These are phyloP conservation scores for Entelurus aequoreus DNA, from an alignment of 2,113 vertebrate species.

Conservation along the genomic window DNA sequence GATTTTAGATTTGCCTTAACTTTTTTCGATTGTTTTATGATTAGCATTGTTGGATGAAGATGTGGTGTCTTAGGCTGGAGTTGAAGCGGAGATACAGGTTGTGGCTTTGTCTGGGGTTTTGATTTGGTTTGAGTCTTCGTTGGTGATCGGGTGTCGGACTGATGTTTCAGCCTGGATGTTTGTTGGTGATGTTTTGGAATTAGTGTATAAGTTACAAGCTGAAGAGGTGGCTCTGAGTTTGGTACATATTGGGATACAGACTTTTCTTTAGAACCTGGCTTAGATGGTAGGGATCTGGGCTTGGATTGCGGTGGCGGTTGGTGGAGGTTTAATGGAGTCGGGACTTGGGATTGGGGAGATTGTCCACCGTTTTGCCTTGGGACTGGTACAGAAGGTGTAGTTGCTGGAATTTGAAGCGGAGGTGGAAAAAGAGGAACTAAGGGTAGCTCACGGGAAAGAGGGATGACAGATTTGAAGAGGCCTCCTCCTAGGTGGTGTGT, in stretches of 20 bases:
- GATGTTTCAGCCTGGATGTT: not conserved
- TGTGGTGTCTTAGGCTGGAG: conserved; percentile 9
- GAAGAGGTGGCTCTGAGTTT: not conserved
- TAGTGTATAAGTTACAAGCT: conserved; percentile 1
- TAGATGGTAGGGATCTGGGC: conserved; percentile 4
- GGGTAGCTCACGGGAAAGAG: conserved; percentile 29
- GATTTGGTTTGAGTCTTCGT: not conserved
- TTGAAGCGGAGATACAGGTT: conserved; percentile 3
- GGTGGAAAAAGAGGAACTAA: conserved; percentile 17
- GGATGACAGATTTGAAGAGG: conserved; percentile 40
- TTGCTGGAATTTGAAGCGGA: conserved; percentile 21
- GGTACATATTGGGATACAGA: not conserved
- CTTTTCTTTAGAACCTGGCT: not conserved
- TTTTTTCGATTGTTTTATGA: conserved; percentile 3
- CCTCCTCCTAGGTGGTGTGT: conserved; percentile 46
- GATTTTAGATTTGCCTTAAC: not conserved
- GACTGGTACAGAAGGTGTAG: conserved; percentile 10
- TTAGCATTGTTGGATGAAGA: conserved; percentile 7
- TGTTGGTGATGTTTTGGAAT: not conserved
- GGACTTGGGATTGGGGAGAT: not conserved
- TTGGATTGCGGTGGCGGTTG: conserved; percentile 11
- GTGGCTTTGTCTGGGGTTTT: conserved; percentile 5
- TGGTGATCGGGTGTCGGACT: not conserved
- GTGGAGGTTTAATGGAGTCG: conserved; percentile 10
- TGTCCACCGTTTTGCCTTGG: conserved; percentile 23